A percentile compares a stretch with the other conserved stretches of the same genome.
These are phyloP conservation scores for Malacoctenus gilli DNA, from an alignment of 2,797 vertebrate genomes.

Conservation along the genomic window DNA sequence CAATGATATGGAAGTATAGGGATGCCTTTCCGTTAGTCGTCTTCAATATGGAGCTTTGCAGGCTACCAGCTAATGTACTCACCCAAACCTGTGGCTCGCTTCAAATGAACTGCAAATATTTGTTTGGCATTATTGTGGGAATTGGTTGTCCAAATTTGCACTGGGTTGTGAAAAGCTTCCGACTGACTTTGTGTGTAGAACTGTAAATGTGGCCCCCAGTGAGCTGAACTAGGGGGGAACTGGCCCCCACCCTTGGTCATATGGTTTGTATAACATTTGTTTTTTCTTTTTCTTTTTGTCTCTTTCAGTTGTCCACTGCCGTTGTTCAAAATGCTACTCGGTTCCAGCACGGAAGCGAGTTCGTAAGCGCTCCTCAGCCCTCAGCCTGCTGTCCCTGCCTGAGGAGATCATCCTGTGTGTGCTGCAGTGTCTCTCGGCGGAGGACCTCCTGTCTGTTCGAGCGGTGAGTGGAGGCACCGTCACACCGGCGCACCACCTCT, in stretches of 20 bases:
- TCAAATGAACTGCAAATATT: conserved; percentile 53
- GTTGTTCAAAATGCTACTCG: conserved; percentile 93
- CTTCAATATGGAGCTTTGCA: conserved; percentile 48
- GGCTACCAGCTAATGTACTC: neutral
- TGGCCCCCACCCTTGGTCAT: too few species aligned
- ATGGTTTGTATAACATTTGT: too few species aligned
- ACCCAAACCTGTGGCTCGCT: neutral
- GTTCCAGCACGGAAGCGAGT: conserved; percentile 86
- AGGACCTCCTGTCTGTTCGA: conserved; percentile 91
- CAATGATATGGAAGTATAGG: too few species aligned
- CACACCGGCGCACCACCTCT: conserved; percentile 11
- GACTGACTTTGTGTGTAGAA: too few species aligned
- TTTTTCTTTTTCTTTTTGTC: neutral
- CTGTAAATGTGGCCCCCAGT: too few species aligned
- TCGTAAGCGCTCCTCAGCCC: conserved; percentile 82
- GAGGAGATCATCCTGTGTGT: conserved; percentile 94
- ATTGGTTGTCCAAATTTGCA: conserved; percentile 28
- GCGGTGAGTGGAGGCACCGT: conserved; percentile 84
- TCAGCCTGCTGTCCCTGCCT: conserved; percentile 89
- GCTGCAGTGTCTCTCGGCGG: conserved; percentile 90
- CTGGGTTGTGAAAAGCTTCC: conserved; percentile 33
- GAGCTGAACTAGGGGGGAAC: too few species aligned
- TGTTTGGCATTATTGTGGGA: conserved; percentile 52
- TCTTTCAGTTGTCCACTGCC: conserved; percentile 87
- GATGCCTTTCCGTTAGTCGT: conserved; percentile 16